Conservation (phyloP, 2,888 invertebrate species). For the Charanyca ferruginea region DNA sequence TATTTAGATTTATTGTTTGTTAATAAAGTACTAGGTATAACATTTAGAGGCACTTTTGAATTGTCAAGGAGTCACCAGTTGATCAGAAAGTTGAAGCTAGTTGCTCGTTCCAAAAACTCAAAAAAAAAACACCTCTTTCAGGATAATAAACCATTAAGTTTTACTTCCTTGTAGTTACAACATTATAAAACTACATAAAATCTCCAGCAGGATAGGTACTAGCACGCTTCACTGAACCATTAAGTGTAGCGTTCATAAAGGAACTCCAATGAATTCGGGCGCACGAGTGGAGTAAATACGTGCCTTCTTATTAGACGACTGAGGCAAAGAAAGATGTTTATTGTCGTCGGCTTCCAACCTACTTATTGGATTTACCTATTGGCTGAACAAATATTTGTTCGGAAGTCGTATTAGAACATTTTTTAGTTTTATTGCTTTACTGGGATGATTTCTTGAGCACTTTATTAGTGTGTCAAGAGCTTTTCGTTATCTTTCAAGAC, state of each 20-base stretch:
- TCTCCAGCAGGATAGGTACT: constrained; percentile 7
- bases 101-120: too few relatives aligned
- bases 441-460: constrained; percentile 33
- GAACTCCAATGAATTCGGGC: constrained; percentile 46
- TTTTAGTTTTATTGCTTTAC: constrained; percentile 51
- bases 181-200: constrained; percentile 41
- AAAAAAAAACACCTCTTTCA: background rate
- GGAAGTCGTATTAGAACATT: constrained; percentile 55
- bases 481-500: constrained; percentile 29
- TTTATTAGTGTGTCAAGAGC: constrained; percentile 46
- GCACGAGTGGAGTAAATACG: constrained; percentile 48
- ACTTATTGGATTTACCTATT: constrained; percentile 72
- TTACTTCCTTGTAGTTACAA: background rate
- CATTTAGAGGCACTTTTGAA: too few relatives aligned
- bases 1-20: too few relatives aligned
- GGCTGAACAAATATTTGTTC: constrained; percentile 68
- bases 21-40: too few relatives aligned
- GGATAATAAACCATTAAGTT: constrained; percentile 1
- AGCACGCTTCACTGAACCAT: constrained; percentile 42
- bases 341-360: constrained; percentile 54
- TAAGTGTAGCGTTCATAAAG: constrained; percentile 52
- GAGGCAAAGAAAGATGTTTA: constrained; percentile 64
- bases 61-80: too few relatives aligned
- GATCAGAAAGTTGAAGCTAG: too few relatives aligned
- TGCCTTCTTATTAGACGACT: constrained; percentile 61